Conservation (phyloP, 1,140 invertebrate genomes). For the Drosophila equinoxialis region DNA sequence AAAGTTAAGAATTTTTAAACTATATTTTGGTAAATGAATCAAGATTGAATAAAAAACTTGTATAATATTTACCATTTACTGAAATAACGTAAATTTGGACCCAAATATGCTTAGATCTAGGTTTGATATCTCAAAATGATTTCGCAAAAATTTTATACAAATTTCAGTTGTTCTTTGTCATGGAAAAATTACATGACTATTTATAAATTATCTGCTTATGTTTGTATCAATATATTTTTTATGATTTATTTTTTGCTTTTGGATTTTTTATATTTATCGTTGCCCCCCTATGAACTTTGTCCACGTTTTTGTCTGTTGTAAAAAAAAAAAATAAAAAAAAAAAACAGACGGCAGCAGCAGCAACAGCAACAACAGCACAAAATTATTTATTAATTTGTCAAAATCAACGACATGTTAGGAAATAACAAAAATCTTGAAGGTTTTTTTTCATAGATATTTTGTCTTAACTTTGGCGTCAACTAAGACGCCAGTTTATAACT, state of each 20-base stretch:
- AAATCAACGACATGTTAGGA: conserved; percentile 59
- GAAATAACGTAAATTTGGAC: no score
- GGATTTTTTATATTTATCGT: conserved; percentile 3
- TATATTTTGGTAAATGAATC: no score
- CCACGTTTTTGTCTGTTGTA: conserved; percentile 16
- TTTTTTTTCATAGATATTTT: conserved; percentile 26
- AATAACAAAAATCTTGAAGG: conserved; percentile 36
- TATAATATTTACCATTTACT: no score
- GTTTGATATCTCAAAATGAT: not conserved
- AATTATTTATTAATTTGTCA: conserved; percentile 66
- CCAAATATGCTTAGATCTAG: not conserved
- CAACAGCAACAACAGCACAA: conserved; percentile 28
- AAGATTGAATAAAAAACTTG: no score
- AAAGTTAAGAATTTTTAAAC: no score
- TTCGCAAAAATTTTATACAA: conserved; percentile 2
- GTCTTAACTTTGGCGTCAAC: conserved; percentile 1
- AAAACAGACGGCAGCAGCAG: conserved; percentile 26
- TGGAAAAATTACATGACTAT: conserved; percentile 42
- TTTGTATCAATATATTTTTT: conserved; percentile 39
- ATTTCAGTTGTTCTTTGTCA: conserved; percentile 3
- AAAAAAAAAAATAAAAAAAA: conserved; percentile 10
- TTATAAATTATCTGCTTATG: conserved; percentile 41
- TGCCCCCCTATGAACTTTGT: conserved; percentile 22
- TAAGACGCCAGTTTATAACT: conserved; percentile 43
- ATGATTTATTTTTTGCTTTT: conserved; percentile 27